Conservation (phyloP, 2,797 vertebrate species). For the Enteromius unitaeniatus region DNA sequence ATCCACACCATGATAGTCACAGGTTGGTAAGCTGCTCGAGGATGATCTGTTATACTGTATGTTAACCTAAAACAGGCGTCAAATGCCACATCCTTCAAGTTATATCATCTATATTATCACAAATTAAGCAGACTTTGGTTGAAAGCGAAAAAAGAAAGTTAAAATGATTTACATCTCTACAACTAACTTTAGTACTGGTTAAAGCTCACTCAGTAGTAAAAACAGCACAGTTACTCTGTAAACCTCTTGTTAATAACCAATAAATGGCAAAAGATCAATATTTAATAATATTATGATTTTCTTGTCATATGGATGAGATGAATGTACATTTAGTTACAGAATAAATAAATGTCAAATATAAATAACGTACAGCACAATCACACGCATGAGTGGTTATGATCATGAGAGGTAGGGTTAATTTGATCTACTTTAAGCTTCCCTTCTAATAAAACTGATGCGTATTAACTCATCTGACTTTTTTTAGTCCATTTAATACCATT, state of each 20-base stretch:
- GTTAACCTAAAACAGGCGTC: slow-evolving; percentile 66
- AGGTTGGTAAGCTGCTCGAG: slow-evolving; percentile 79
- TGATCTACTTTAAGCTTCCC: slow-evolving; percentile 18
- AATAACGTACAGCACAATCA: slow-evolving; percentile 71
- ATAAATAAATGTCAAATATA: slow-evolving; percentile 83
- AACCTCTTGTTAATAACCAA: slow-evolving; percentile 64
- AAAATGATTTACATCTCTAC: slow-evolving; percentile 11
- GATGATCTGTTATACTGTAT: slow-evolving; percentile 64
- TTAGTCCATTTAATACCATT: background rate
- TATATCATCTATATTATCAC: background rate
- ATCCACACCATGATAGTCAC: slow-evolving; percentile 72
- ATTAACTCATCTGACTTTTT: background rate
- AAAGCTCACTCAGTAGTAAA: slow-evolving; percentile 78
- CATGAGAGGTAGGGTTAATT: slow-evolving; percentile 78
- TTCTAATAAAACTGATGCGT: slow-evolving; percentile 9
- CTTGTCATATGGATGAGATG: slow-evolving; percentile 64
- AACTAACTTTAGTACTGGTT: slow-evolving; percentile 61
- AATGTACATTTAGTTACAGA: slow-evolving; percentile 74
- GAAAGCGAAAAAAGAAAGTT: background rate
- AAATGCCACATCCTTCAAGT: slow-evolving; percentile 1
- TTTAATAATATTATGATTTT: slow-evolving; percentile 59
- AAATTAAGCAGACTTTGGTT: slow-evolving; percentile 16
- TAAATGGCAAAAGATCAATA: slow-evolving; percentile 63
- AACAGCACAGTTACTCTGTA: slow-evolving; percentile 72
- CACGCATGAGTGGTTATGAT: slow-evolving; percentile 67